Evolutionary conservation across 64 coral and sea anemone genomes (phyloP).

Genomic region (Pachyseris speciosa): DNA sequence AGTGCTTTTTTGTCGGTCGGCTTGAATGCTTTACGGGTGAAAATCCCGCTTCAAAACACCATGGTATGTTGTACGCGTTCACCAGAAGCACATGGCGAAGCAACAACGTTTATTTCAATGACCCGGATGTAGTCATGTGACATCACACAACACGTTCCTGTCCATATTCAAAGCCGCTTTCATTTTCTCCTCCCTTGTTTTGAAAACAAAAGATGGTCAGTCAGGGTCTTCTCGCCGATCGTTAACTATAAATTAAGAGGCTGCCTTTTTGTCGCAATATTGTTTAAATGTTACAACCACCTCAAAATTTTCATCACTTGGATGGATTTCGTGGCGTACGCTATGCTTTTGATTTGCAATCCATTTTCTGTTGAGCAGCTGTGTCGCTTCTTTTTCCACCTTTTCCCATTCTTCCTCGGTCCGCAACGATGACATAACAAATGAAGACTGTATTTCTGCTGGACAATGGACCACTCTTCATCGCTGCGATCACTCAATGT

Average conservation of each 20-base stretch:
- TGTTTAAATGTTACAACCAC: slow-evolving; percentile 53
- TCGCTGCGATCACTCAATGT: slow-evolving; percentile 32
- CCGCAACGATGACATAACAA: background rate
- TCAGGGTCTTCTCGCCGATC: slow-evolving; percentile 49
- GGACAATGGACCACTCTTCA: slow-evolving; percentile 16
- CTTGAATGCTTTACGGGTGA: no score
- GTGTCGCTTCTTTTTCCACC: background rate
- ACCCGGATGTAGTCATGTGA: no score
- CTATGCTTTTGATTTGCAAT: background rate
- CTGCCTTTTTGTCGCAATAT: slow-evolving; percentile 54
- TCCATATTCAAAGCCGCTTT: slow-evolving; percentile 48
- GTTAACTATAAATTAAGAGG: slow-evolving; percentile 48
- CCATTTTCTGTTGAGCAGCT: background rate
- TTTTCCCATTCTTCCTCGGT: background rate
- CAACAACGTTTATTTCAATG: no score
- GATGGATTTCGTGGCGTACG: background rate
- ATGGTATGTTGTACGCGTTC: no score
- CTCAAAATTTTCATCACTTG: slow-evolving; percentile 54
- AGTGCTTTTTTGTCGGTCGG: no score
- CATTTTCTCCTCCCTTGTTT: slow-evolving; percentile 12
- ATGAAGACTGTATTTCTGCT: background rate
- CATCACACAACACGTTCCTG: no score
- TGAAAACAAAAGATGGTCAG: slow-evolving; percentile 63
- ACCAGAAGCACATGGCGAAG: no score
- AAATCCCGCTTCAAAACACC: no score